A percentile compares a stretch with the other conserved stretches of the same genome.
phyloP scores from a whole-genome alignment of 1,140 invertebrate species.

The Drosophila albomicans region DNA sequence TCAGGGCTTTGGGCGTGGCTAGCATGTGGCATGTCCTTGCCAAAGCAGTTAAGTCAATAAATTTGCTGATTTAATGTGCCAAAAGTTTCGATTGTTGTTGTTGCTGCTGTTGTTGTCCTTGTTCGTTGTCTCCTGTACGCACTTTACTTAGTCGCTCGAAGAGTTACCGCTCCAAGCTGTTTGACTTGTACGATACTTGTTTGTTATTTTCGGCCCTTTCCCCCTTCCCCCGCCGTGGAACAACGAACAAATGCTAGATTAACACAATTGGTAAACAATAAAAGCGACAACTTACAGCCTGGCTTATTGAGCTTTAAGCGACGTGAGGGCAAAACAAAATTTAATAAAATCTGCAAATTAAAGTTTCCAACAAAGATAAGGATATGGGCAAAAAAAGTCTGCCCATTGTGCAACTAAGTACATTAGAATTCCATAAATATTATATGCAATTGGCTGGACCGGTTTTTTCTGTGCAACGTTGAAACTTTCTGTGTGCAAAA shows the following conservation, averaged over 20 bases:
- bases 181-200: slow-evolving; percentile 42
- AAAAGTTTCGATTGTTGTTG: slow-evolving; percentile 81
- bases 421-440: slow-evolving; percentile 45
- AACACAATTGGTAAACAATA: slow-evolving; percentile 84
- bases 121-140: slow-evolving; percentile 21
- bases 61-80: slow-evolving; percentile 82
- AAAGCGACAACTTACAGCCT: slow-evolving; percentile 59
- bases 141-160: slow-evolving; percentile 47
- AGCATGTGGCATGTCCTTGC: slow-evolving; percentile 49
- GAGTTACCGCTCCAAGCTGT: slow-evolving; percentile 57
- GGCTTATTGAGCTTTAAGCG: slow-evolving; percentile 66
- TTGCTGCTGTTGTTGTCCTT: slow-evolving; percentile 40
- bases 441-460: slow-evolving; percentile 7
- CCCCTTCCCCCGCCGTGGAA: not conserved
- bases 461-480: slow-evolving; percentile 1
- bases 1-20: slow-evolving; percentile 8
- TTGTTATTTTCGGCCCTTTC: slow-evolving; percentile 32
- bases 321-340: slow-evolving; percentile 19
- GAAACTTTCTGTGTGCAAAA: slow-evolving; percentile 15
- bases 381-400: slow-evolving; percentile 1
- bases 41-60: slow-evolving; percentile 82
- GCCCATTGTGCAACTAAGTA: slow-evolving; percentile 1
- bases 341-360: not conserved
- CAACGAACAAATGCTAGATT: slow-evolving; percentile 77
- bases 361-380: not conserved